phyloP scores from a whole-genome alignment of 2,797 vertebrate species.

The Pristis pectinata region DNA sequence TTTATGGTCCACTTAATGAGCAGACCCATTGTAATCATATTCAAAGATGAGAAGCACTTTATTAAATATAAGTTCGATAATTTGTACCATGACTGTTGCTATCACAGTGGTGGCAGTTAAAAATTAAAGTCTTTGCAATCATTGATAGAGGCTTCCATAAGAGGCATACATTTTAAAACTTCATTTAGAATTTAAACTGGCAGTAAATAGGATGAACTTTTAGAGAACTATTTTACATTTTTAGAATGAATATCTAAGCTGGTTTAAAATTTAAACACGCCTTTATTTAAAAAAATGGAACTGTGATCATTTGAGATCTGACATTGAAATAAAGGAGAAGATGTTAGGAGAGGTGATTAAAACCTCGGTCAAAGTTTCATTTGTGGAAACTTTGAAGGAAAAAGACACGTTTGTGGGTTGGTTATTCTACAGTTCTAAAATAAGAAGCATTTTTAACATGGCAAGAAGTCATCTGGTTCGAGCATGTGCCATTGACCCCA shows the following conservation, averaged over 20 bases:
- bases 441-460: neutral
- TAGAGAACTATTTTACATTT: neutral
- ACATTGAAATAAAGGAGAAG: neutral
- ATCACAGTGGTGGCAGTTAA: neutral
- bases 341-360: neutral
- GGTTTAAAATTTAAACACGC: neutral
- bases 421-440: neutral
- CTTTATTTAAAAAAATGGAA: neutral
- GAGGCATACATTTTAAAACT: neutral
- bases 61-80: neutral
- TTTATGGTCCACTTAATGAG: neutral
- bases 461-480: neutral
- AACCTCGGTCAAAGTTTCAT: neutral
- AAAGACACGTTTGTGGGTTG: neutral
- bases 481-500: neutral
- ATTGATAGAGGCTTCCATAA: neutral
- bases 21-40: neutral
- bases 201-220: neutral
- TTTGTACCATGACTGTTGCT: neutral
- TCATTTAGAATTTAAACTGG: neutral
- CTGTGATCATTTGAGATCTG: neutral
- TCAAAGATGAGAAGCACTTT: neutral
- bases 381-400: no score
- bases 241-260: no score
- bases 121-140: neutral